A percentile compares a stretch with the other conserved stretches of the same genome.
Evolutionary conservation across 2,113 vertebrate genomes (phyloP).

Genomic region (Gymnocephalus cernua): DNA sequence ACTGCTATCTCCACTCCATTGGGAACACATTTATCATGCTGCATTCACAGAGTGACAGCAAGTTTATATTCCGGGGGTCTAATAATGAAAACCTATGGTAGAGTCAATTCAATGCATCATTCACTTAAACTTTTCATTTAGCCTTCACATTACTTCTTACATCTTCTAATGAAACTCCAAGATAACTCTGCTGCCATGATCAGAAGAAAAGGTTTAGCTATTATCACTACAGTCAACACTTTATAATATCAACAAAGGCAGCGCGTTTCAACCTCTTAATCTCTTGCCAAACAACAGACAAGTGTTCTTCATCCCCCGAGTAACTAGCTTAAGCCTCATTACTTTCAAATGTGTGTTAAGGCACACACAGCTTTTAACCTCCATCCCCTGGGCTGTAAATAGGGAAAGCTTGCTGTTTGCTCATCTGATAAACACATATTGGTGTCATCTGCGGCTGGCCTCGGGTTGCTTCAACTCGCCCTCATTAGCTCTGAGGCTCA

Average conservation of each 20-base stretch:
- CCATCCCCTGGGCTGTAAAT: constrained; percentile 51
- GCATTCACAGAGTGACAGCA: background rate
- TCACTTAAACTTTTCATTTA: background rate
- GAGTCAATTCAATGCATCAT: background rate
- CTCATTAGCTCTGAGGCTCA: constrained; percentile 67
- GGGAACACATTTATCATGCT: background rate
- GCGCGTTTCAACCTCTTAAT: constrained; percentile 24
- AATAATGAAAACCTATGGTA: background rate
- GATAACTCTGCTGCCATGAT: background rate
- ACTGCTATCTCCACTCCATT: background rate
- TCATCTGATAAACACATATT: constrained; percentile 73
- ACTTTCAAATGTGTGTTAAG: constrained; percentile 36
- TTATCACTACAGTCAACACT: constrained; percentile 26
- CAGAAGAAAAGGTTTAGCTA: background rate
- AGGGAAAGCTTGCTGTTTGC: constrained; percentile 59
- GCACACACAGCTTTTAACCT: constrained; percentile 45
- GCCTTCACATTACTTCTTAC: background rate
- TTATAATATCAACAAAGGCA: constrained; percentile 28
- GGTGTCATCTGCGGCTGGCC: constrained; percentile 70
- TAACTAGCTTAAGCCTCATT: constrained; percentile 63
- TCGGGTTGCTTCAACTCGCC: constrained; percentile 41
- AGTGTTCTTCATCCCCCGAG: constrained; percentile 43
- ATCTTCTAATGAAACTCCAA: background rate
- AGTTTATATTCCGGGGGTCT: background rate
- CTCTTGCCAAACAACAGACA: constrained; percentile 34